Percentiles rank a stretch among this genome's conserved stretches.
Evolutionary conservation across 1,140 invertebrate species (phyloP).

Genomic region (Plutomurus gul): DNA sequence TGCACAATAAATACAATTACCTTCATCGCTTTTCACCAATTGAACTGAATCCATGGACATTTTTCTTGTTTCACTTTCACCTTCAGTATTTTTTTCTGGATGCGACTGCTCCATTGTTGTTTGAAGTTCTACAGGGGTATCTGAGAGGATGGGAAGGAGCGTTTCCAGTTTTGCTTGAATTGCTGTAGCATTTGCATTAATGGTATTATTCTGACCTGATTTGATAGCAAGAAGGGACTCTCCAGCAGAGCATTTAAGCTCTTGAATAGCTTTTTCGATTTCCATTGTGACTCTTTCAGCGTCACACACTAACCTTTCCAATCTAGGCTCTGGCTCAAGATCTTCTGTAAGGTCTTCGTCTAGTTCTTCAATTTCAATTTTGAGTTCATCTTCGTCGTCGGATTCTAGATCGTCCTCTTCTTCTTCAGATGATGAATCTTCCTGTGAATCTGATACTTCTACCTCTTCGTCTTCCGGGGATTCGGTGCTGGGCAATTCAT

Average conservation of each 20-base stretch:
- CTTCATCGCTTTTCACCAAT: not conserved
- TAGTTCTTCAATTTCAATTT: not conserved
- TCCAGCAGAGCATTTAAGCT: not conserved
- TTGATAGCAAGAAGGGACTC: not conserved
- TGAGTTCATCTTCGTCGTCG: not conserved
- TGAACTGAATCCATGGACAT: not conserved
- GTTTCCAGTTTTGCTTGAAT: not conserved
- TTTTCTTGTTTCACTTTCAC: too few species aligned
- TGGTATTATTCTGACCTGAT: not conserved
- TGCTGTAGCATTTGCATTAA: not conserved
- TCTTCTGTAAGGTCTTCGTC: not conserved
- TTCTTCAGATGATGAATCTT: not conserved
- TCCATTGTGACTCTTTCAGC: slow-evolving; percentile 36
- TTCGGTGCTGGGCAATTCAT: not conserved
- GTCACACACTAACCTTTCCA: slow-evolving; percentile 22
- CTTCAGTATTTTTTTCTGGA: not conserved
- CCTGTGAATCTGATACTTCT: not conserved
- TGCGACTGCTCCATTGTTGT: not conserved
- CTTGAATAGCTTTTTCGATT: slow-evolving; percentile 35
- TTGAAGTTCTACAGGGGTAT: not conserved
- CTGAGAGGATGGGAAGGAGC: not conserved
- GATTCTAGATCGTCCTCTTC: slow-evolving; percentile 7
- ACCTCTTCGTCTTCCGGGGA: not conserved
- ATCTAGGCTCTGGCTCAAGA: not conserved
- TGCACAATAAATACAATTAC: not conserved